Evolutionary conservation across 2,113 vertebrate genomes (phyloP), one percentile per base, ranked within the genome.

Genomic region (Ramphastos sulfuratus): DNA sequence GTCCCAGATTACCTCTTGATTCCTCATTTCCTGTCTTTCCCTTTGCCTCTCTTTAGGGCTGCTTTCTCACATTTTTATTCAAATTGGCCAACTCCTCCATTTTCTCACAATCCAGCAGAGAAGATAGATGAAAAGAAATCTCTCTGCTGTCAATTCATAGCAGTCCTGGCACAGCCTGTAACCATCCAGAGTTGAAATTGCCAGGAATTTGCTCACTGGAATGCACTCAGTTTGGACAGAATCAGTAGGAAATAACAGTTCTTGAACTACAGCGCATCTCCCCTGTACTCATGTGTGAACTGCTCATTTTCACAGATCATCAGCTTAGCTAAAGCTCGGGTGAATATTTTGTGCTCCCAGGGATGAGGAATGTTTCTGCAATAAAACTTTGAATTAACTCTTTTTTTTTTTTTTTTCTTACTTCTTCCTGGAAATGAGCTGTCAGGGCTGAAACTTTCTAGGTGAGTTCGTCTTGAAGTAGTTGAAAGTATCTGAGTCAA

Each of bases 271-370:
- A 94, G 82, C 92, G 90, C 92, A 86, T 96, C 88, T 96, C 77
- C 88, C 85, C 90, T 95, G 83, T 95, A 95, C 95, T 96, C 93
- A 94, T 88, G 96, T 96, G 96, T 96, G 90, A 96, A 96, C 93
- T 94, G 90, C 96, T 96, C 95, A 58, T 96, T 96, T 96, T 96
- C 93, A 96, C 96, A 96, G 96, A 90, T 96, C 93, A 96, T 96
- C 96, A 90, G 83, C 65, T 96, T 94, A 96, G 65, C 92, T 86
- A 86, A 92, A 93, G 73, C 85, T 85, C 93, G 73, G 70, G 92
- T 96, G 93, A 95, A 88, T 90, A 69, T 67, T 88, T 86, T 84
- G 85, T 90, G 83, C 83, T 83, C 69, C 0, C 0, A 88, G 75
- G 44, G 56, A 54, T 87, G 75, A 73, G 33, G 44, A 46, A 48